These are phyloP conservation scores for Aegotheles bennettii DNA, from an alignment of 2,113 vertebrate species.

Conservation along the genomic window DNA sequence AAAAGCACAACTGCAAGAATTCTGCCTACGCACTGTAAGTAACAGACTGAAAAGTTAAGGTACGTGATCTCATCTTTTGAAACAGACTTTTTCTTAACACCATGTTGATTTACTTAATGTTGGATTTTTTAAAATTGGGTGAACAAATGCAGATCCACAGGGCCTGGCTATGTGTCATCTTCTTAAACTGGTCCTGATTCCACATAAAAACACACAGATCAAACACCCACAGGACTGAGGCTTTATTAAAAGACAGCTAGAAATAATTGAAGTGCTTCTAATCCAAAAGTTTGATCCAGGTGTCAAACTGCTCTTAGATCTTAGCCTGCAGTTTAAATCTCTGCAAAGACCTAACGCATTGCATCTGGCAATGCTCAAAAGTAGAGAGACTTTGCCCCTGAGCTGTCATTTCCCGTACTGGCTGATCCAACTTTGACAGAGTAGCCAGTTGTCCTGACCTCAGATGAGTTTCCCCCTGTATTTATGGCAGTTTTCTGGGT, in stretches of 20 bases:
- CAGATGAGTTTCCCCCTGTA: not conserved
- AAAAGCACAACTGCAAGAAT: slow-evolving; percentile 26
- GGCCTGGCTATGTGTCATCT: not conserved
- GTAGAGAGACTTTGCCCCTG: not conserved
- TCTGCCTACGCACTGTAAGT: not conserved
- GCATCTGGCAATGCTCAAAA: not conserved
- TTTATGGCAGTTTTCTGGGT: not conserved
- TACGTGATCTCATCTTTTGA: not conserved
- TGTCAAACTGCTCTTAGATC: not conserved
- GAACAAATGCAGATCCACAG: not conserved
- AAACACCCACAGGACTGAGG: not conserved
- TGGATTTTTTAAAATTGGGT: not conserved
- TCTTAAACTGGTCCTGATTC: not conserved
- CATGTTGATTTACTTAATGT: not conserved
- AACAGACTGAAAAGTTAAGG: not conserved
- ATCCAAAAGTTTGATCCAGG: not conserved
- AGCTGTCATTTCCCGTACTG: not conserved
- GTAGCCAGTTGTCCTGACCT: not conserved
- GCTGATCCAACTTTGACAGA: not conserved
- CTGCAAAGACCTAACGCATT: not conserved
- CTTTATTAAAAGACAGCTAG: not conserved
- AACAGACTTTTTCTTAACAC: not conserved
- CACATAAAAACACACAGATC: not conserved
- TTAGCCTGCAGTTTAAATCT: not conserved
- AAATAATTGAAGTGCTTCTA: not conserved